phyloP scores from a whole-genome alignment of 2,888 invertebrate species.

The Cordilura impudica region DNA sequence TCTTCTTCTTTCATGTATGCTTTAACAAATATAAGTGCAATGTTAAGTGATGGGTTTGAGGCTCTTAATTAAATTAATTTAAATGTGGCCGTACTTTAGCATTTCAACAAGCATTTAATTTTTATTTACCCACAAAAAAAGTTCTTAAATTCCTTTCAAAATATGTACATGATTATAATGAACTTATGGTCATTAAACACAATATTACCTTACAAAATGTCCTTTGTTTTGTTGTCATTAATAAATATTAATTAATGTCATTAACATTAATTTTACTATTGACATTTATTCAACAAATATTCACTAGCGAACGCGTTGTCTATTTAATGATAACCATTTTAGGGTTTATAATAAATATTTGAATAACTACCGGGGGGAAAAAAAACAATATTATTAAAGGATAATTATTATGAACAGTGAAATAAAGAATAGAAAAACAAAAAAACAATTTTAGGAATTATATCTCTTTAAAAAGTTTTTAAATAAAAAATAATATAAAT shows the following conservation, averaged over 20 bases:
- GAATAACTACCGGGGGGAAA: not conserved
- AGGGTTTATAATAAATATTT: not conserved
- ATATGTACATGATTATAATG: not conserved
- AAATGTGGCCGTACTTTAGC: slow-evolving; percentile 48
- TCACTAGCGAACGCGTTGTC: slow-evolving; percentile 1
- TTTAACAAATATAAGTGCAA: slow-evolving; percentile 43
- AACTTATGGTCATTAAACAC: slow-evolving; percentile 10
- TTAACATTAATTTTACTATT: slow-evolving; percentile 28
- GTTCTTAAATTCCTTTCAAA: slow-evolving; percentile 9
- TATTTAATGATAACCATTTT: not conserved
- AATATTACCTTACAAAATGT: slow-evolving; percentile 2
- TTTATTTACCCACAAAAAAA: not conserved
- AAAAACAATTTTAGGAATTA: too few species aligned
- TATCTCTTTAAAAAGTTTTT: too few species aligned
- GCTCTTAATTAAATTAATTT: slow-evolving; percentile 56
- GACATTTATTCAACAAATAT: slow-evolving; percentile 20
- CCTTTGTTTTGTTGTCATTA: slow-evolving; percentile 25
- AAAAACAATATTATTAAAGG: not conserved
- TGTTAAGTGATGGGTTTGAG: slow-evolving; percentile 49
- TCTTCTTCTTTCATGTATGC: not conserved
- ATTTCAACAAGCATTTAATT: slow-evolving; percentile 3
- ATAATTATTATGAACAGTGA: not conserved
- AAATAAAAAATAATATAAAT: too few species aligned
- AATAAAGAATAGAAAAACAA: too few species aligned
- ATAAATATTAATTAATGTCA: slow-evolving; percentile 37